A percentile compares a stretch with the other conserved stretches of the same genome.
These are phyloP conservation scores for Hyppa rectilinea DNA, from an alignment of 2,888 invertebrate genomes.

Conservation along the genomic window DNA sequence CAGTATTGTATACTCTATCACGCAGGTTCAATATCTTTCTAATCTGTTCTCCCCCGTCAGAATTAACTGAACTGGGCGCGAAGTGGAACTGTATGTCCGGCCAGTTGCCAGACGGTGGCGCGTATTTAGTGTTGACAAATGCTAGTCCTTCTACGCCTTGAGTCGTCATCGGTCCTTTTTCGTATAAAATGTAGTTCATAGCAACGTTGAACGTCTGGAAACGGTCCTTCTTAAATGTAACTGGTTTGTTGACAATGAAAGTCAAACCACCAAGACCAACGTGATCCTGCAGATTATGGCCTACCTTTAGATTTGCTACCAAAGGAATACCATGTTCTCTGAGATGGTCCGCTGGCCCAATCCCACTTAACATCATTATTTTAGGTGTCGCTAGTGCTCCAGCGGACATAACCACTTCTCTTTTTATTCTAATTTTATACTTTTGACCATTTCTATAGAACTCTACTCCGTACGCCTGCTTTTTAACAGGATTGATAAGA, in stretches of 20 bases:
- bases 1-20: slow-evolving; percentile 95
- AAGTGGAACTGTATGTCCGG: slow-evolving; percentile 97
- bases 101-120: slow-evolving; percentile 94
- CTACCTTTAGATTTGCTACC: slow-evolving; percentile 94
- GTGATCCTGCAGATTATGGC: slow-evolving; percentile 96
- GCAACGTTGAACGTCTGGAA: slow-evolving; percentile 94
- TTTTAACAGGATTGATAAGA: slow-evolving; percentile 92
- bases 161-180: slow-evolving; percentile 95
- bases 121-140: slow-evolving; percentile 96
- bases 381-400: slow-evolving; percentile 97
- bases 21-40: slow-evolving; percentile 93
- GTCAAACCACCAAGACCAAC: slow-evolving; percentile 96
- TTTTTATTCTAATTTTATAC: slow-evolving; percentile 93
- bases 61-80: slow-evolving; percentile 95
- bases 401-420: slow-evolving; percentile 96
- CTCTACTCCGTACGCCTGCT: slow-evolving; percentile 94
- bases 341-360: slow-evolving; percentile 95
- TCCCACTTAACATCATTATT: slow-evolving; percentile 97
- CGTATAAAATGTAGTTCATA: slow-evolving; percentile 95
- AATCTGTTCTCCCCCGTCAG: slow-evolving; percentile 95
- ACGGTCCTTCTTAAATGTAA: slow-evolving; percentile 94
- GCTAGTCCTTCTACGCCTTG: slow-evolving; percentile 97
- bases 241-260: slow-evolving; percentile 95
- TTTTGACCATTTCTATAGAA: slow-evolving; percentile 92
- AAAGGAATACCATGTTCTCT: slow-evolving; percentile 93